These are phyloP conservation scores for Lagocephalus sceleratus DNA, from an alignment of 2,797 vertebrate species.

Conservation along the genomic window DNA sequence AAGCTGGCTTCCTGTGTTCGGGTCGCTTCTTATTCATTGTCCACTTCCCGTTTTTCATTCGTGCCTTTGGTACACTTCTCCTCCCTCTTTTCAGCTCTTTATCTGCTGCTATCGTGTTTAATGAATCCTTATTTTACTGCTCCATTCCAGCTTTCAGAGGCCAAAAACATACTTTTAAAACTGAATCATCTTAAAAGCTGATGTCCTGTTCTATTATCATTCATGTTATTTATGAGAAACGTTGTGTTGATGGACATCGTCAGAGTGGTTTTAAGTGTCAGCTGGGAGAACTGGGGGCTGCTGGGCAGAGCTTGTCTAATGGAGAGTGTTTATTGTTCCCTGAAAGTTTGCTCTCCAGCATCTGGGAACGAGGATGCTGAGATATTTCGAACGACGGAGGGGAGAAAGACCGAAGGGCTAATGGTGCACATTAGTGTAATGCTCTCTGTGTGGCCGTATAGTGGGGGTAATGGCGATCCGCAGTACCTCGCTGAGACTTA, in stretches of 20 bases:
- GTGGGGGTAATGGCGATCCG: conserved; percentile 27
- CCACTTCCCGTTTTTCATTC: too few species aligned
- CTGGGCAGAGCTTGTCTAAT: conserved; percentile 28
- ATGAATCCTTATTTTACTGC: too few species aligned
- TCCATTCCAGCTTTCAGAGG: too few species aligned
- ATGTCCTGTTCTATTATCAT: too few species aligned
- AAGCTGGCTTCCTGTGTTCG: too few species aligned
- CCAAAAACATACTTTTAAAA: conserved; percentile 7
- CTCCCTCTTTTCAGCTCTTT: too few species aligned
- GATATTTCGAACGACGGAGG: conserved; percentile 36
- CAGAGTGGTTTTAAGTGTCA: conserved; percentile 10
- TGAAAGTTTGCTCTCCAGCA: conserved; percentile 23
- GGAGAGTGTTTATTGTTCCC: conserved; percentile 20
- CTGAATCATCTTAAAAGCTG: neutral
- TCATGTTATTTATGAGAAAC: conserved; percentile 16
- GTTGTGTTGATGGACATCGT: conserved; percentile 7
- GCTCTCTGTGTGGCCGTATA: conserved; percentile 38
- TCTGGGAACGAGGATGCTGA: conserved; percentile 27
- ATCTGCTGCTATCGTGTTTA: too few species aligned
- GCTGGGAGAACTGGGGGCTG: conserved; percentile 1
- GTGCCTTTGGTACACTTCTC: too few species aligned
- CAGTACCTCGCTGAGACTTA: conserved; percentile 18
- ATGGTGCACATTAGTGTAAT: conserved; percentile 60
- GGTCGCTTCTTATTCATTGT: too few species aligned
- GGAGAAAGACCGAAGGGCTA: conserved; percentile 34